phyloP scores from a whole-genome alignment of 2,797 vertebrate species.

The Tarsius wallacei region DNA sequence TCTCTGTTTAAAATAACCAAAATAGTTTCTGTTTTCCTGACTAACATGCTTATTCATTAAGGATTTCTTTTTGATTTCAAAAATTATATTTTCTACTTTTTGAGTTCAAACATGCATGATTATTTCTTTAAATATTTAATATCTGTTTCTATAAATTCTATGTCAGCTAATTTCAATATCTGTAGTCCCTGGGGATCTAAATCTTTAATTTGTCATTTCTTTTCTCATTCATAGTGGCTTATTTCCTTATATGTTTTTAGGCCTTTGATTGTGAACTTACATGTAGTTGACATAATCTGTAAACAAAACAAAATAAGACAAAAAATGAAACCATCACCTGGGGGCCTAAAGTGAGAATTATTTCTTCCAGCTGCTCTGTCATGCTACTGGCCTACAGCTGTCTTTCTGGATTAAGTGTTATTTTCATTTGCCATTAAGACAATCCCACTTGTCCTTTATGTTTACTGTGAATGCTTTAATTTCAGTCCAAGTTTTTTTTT shows the following conservation, averaged over 20 bases:
- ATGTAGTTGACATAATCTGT: neutral
- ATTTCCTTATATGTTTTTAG: neutral
- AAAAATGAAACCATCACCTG: neutral
- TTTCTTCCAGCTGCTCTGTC: neutral
- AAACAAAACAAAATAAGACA: slow-evolving; percentile 25
- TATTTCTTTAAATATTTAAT: neutral
- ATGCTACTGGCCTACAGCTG: neutral
- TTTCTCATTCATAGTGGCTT: neutral
- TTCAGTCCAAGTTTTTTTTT: slow-evolving; percentile 8
- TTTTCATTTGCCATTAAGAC: slow-evolving; percentile 36
- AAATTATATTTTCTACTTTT: slow-evolving; percentile 25
- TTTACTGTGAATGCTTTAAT: neutral
- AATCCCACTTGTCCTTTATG: neutral
- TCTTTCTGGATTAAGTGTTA: slow-evolving; percentile 3
- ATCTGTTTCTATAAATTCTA: slow-evolving; percentile 18
- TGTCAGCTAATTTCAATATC: slow-evolving; percentile 31
- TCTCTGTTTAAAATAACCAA: neutral
- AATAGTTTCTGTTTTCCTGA: slow-evolving; percentile 11
- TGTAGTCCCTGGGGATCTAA: neutral
- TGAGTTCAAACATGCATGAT: neutral
- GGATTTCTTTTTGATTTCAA: slow-evolving; percentile 23
- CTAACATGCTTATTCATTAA: neutral
- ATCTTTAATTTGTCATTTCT: slow-evolving; percentile 45
- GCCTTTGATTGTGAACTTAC: slow-evolving; percentile 38
- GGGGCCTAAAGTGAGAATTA: neutral